Evolutionary conservation across 2,888 invertebrate species (phyloP).

Genomic region (Xestia c-nigrum): DNA sequence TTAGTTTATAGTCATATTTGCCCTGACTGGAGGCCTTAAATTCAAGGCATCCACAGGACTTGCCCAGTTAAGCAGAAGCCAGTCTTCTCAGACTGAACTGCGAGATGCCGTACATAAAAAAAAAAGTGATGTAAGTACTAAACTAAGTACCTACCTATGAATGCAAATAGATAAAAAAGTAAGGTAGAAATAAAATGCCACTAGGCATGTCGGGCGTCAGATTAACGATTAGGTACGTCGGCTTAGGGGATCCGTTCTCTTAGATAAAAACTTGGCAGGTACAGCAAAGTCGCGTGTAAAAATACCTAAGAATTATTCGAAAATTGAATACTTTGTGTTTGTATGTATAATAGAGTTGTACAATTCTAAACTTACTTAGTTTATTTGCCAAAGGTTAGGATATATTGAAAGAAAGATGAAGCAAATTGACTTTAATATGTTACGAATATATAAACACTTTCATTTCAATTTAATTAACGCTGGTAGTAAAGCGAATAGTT

Average conservation of each 20-base stretch:
- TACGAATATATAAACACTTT: neutral
- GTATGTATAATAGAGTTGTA: neutral
- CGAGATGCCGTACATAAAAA: too few species aligned
- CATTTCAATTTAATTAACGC: neutral
- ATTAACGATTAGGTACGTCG: slow-evolving; percentile 25
- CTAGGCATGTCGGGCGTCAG: slow-evolving; percentile 35
- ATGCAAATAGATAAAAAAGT: neutral
- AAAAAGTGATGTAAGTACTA: neutral
- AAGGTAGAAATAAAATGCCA: slow-evolving; percentile 18
- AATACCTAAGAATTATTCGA: neutral
- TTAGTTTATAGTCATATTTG: too few species aligned
- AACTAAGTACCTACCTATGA: neutral
- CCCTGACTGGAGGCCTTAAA: too few species aligned
- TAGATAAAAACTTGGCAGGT: slow-evolving; percentile 6
- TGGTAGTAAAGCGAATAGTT: neutral
- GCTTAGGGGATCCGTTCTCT: slow-evolving; percentile 10
- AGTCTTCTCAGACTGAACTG: too few species aligned
- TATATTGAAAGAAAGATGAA: neutral
- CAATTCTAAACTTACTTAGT: neutral
- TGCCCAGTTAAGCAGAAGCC: too few species aligned
- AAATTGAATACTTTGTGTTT: neutral
- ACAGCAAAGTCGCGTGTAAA: neutral
- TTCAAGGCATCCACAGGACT: too few species aligned
- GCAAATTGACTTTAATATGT: neutral
- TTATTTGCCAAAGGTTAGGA: neutral